These are phyloP conservation scores for Diadegma fenestrale DNA, from an alignment of 2,888 invertebrate genomes.

Conservation along the genomic window DNA sequence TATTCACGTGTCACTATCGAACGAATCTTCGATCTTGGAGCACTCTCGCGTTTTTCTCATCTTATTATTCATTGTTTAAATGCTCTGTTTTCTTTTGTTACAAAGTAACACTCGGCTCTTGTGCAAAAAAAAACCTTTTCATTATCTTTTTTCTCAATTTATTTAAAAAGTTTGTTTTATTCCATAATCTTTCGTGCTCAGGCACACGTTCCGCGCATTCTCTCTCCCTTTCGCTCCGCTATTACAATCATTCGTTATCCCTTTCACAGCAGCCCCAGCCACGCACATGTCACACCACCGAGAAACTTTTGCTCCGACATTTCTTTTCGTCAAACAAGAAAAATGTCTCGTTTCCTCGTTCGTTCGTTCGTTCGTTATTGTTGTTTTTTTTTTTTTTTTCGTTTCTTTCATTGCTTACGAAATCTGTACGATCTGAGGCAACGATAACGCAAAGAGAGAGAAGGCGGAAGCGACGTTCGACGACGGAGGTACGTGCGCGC, in stretches of 20 bases:
- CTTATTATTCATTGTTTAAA: constrained; percentile 32
- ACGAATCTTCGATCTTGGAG: constrained; percentile 80
- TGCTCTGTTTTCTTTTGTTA: constrained; percentile 36
- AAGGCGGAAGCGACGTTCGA: constrained; percentile 80
- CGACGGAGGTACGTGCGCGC: constrained; percentile 72
- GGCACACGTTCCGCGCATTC: constrained; percentile 52
- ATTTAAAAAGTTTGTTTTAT: constrained; percentile 49
- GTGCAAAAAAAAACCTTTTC: constrained; percentile 47
- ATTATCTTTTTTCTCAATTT: constrained; percentile 49
- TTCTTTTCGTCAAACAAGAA: not conserved
- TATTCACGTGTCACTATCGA: constrained; percentile 78
- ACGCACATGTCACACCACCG: constrained; percentile 32
- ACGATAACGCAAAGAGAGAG: constrained; percentile 80
- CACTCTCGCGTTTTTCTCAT: constrained; percentile 75
- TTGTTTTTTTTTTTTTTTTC: constrained; percentile 22
- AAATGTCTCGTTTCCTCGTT: constrained; percentile 20
- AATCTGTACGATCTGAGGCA: constrained; percentile 67
- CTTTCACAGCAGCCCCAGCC: constrained; percentile 61
- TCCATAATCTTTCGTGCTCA: constrained; percentile 55
- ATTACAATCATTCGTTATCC: constrained; percentile 45
- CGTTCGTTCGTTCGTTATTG: constrained; percentile 44
- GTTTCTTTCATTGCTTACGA: constrained; percentile 45
- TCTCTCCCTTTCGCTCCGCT: constrained; percentile 59
- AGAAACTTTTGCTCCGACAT: constrained; percentile 52
- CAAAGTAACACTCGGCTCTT: constrained; percentile 40